A percentile compares a stretch with the other conserved stretches of the same genome.
These are phyloP conservation scores for Archocentrus centrarchus DNA, from an alignment of 2,113 vertebrate genomes.

Conservation along the genomic window DNA sequence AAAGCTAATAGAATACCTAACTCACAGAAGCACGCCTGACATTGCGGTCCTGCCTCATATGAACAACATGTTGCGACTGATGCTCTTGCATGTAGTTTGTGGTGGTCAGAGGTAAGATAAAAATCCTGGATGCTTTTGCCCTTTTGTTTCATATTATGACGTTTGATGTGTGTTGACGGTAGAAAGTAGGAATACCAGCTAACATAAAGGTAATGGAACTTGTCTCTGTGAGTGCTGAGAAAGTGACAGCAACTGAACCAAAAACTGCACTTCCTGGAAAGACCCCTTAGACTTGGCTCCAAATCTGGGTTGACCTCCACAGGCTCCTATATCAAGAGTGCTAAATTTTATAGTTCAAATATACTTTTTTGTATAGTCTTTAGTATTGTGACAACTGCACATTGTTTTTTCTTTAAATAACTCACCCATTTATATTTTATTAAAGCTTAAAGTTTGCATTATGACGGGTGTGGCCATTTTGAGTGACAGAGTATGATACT, in stretches of 20 bases:
- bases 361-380: not conserved
- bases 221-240: not conserved
- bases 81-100: not conserved
- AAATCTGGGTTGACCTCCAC: not conserved
- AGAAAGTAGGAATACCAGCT: constrained; percentile 5
- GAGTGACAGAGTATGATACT: not conserved
- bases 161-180: not conserved
- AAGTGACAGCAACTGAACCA: not conserved
- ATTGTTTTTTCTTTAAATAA: no score
- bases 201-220: constrained; percentile 7
- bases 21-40: not conserved
- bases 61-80: not conserved
- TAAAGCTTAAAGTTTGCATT: not conserved
- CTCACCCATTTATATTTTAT: no score
- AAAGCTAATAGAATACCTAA: not conserved
- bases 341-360: not conserved
- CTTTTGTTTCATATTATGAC: not conserved
- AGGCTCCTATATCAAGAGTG: not conserved
- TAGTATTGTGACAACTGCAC: not conserved
- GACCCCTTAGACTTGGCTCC: not conserved
- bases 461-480: not conserved
- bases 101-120: not conserved
- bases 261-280: not conserved
- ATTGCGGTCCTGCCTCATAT: not conserved
- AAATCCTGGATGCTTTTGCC: not conserved